phyloP scores from a whole-genome alignment of 2,888 invertebrate genomes.

The Sesamia inferens region DNA sequence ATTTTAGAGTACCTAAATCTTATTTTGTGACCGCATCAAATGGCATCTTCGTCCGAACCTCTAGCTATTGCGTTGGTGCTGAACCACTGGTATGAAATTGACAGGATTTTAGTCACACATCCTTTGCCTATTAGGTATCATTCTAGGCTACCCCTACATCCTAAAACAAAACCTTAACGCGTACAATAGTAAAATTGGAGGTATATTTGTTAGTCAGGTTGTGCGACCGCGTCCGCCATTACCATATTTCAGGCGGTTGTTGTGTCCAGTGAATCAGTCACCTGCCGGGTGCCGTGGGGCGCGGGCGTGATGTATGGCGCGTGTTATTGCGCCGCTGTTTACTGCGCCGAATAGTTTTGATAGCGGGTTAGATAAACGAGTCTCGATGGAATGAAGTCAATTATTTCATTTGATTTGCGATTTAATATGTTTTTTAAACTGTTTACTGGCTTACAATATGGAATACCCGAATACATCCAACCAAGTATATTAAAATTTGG shows the following conservation, averaged over 20 bases:
- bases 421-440: neutral
- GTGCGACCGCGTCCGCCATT: slow-evolving; percentile 68
- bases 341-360: slow-evolving; percentile 58
- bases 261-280: slow-evolving; percentile 77
- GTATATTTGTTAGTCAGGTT: slow-evolving; percentile 49
- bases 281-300: slow-evolving; percentile 67
- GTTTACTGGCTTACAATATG: neutral
- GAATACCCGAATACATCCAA: neutral
- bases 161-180: slow-evolving; percentile 4
- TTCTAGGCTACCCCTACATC: neutral
- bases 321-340: slow-evolving; percentile 73
- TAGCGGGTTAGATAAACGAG: slow-evolving; percentile 49
- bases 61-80: neutral
- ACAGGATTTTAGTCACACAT: neutral
- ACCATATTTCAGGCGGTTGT: slow-evolving; percentile 78
- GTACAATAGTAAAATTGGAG: slow-evolving; percentile 51
- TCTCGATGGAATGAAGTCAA: slow-evolving; percentile 29
- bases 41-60: neutral
- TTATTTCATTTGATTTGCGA: slow-evolving; percentile 24
- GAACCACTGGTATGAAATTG: neutral
- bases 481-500: neutral
- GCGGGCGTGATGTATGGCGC: slow-evolving; percentile 69
- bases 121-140: neutral
- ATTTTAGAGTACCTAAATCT: neutral
- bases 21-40: neutral